phyloP scores from a whole-genome alignment of 2,797 vertebrate species.

The Lacerta viridis region DNA sequence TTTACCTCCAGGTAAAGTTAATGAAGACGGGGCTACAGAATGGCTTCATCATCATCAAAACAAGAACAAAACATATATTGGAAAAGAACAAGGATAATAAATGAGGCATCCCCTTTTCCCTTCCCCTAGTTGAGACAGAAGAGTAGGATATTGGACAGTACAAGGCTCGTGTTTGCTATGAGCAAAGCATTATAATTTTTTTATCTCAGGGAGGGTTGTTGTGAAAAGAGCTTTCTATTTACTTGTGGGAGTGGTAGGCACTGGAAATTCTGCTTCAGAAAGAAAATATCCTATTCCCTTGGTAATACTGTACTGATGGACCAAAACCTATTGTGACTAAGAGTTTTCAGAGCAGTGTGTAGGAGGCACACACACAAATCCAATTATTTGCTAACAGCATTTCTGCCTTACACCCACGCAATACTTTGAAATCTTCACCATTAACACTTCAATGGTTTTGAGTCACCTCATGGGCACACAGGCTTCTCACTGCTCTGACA shows the following conservation, averaged over 20 bases:
- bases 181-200: neutral
- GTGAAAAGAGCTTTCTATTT: neutral
- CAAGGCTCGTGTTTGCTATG: neutral
- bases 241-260: neutral
- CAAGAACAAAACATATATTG: neutral
- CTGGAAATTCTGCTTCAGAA: neutral
- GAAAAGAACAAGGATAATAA: neutral
- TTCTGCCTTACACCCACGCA: slow-evolving; percentile 75
- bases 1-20: neutral
- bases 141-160: neutral
- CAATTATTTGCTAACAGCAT: slow-evolving; percentile 59
- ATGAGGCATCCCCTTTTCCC: neutral
- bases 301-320: slow-evolving; percentile 45
- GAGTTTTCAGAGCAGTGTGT: slow-evolving; percentile 54
- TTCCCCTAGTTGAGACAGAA: neutral
- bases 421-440: slow-evolving; percentile 52
- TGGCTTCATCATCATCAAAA: neutral
- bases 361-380: slow-evolving; percentile 53
- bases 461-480: slow-evolving; percentile 35
- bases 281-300: slow-evolving; percentile 29
- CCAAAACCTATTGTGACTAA: slow-evolving; percentile 43
- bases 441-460: slow-evolving; percentile 40
- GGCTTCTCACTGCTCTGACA: slow-evolving; percentile 20
- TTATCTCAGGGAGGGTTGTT: neutral
- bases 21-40: neutral